Evolutionary conservation across 2,797 vertebrate species (phyloP).

Genomic region (Serranus cabrilla): DNA sequence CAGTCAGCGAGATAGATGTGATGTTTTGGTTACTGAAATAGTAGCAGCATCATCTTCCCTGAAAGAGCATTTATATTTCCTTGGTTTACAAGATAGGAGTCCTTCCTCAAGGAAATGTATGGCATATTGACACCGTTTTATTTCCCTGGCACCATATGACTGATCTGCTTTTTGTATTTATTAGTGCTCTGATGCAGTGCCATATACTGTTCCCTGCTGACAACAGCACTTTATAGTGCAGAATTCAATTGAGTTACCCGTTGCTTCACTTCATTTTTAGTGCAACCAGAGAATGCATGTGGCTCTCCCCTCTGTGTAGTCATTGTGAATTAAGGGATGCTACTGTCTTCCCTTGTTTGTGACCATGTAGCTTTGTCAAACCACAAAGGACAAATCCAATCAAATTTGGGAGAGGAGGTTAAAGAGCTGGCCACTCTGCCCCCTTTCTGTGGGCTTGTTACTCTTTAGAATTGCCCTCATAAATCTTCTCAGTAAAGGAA

Average conservation of each 20-base stretch:
- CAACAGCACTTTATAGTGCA: slow-evolving; percentile 71
- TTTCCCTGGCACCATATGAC: slow-evolving; percentile 70
- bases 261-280: slow-evolving; percentile 69
- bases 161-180: slow-evolving; percentile 78
- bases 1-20: slow-evolving; percentile 43
- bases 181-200: slow-evolving; percentile 66
- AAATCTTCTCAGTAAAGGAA: slow-evolving; percentile 83
- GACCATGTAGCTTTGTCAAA: slow-evolving; percentile 74
- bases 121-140: slow-evolving; percentile 73
- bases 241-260: slow-evolving; percentile 76
- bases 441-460: slow-evolving; percentile 77
- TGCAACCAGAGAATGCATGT: slow-evolving; percentile 59
- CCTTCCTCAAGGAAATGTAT: slow-evolving; percentile 59
- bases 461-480: slow-evolving; percentile 84
- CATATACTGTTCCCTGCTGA: slow-evolving; percentile 72
- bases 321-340: slow-evolving; percentile 69
- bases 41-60: slow-evolving; percentile 17
- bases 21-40: slow-evolving; percentile 55
- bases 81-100: slow-evolving; percentile 54
- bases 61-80: slow-evolving; percentile 49
- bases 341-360: slow-evolving; percentile 71
- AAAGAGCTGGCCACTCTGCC: slow-evolving; percentile 77
- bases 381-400: slow-evolving; percentile 84
- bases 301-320: slow-evolving; percentile 60
- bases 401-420: slow-evolving; percentile 83